A percentile compares a stretch with the other conserved stretches of the same genome.
Evolutionary conservation across 2,888 invertebrate genomes (phyloP).

Genomic region (Platerodrilus igneus): DNA sequence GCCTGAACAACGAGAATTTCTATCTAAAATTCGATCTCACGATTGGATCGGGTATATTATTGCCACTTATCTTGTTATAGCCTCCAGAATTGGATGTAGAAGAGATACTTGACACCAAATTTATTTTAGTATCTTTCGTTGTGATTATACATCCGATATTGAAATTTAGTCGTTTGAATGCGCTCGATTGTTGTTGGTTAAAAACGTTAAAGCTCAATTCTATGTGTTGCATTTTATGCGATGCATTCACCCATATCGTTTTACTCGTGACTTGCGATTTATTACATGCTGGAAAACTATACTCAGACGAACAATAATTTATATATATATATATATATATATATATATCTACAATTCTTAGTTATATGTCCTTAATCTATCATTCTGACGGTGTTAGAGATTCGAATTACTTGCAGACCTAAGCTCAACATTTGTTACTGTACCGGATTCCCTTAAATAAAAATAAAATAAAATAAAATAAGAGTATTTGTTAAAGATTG

Average conservation of each 20-base stretch:
- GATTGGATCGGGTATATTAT: constrained; percentile 21
- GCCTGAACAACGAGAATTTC: constrained; percentile 15
- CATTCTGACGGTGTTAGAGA: no score
- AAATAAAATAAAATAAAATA: no score
- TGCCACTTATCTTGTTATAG: constrained; percentile 24
- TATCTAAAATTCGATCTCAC: constrained; percentile 25
- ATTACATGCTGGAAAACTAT: not conserved
- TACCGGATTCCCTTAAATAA: no score
- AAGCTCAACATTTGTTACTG: no score
- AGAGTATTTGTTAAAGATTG: no score
- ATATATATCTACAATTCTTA: no score
- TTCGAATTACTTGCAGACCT: no score
- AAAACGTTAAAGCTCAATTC: no score
- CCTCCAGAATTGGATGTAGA: constrained; percentile 19
- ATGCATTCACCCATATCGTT: not conserved
- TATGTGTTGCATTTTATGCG: not conserved
- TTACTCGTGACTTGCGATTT: not conserved
- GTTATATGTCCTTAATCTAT: no score
- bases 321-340: no score
- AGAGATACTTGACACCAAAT: constrained; percentile 19
- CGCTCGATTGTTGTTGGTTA: not conserved
- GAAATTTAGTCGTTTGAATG: constrained; percentile 11
- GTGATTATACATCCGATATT: constrained; percentile 13
- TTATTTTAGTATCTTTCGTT: constrained; percentile 18
- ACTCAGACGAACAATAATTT: no score